Evolutionary conservation across 2,888 invertebrate genomes (phyloP), one percentile per base, ranked within the genome.

Genomic region (Neria commutata): DNA sequence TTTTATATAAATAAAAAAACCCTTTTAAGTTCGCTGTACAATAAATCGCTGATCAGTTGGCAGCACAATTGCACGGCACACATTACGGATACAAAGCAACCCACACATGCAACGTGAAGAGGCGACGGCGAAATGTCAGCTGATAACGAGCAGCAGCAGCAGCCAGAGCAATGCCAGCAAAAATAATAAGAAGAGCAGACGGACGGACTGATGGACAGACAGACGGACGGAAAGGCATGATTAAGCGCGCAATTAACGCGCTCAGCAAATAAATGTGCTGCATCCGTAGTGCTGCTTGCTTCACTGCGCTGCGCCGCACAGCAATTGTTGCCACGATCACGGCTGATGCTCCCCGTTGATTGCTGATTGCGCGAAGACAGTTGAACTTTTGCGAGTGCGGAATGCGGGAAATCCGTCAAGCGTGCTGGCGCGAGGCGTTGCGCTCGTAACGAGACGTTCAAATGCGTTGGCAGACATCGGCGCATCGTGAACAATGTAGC

Each of bases 171-270:
- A 19, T 21, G 25, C 3, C 24, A 26, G 52, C 57, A 45, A 25
- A 51, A 46, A 48, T 52, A 19, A 14, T 21, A 16, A n/a, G n/a
- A 37, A 37, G 42, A 53, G 42, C 53, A 34, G n/a, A n/a, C n/a
- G n/a, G n/a, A n/a, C n/a, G 11, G n/a, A 37, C 11, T n/a, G 19
- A 42, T 17, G 17, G 42, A 17, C 42, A 42, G 8, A 14, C 42
- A 42, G 14, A 19, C 56, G 14, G 40, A 53, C 64, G 64, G 65
- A 64, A 54, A 47, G 60, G 1, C 64, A 68, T 73, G 73, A 72
- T 73, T 69, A 71, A 72, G 66, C 63, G 73, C 68, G 69, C 72
- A 73, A 73, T 72, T 72, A 72, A 71, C 67, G 69, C 72, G 71
- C 66, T 72, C 72, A 72, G 73, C 73, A 73, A 72, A 72, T 73